phyloP scores from a whole-genome alignment of 2,797 vertebrate species.

The Phylloscopus collybita region DNA sequence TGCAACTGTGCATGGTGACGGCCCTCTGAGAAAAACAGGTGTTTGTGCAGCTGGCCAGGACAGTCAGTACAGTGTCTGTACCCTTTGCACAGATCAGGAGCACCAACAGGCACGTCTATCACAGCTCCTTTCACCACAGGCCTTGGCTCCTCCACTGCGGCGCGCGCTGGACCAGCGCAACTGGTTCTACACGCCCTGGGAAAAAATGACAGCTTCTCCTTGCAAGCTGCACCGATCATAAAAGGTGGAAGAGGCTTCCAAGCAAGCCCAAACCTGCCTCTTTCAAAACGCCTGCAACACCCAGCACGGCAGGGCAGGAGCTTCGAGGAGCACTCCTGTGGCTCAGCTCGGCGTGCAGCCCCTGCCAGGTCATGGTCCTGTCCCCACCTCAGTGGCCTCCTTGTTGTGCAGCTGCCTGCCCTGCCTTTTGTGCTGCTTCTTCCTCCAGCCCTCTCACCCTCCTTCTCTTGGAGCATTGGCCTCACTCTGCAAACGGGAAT shows the following conservation, averaged over 20 bases:
- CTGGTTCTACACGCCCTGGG: conserved; percentile 80
- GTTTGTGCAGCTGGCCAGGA: neutral
- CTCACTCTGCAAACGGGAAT: neutral
- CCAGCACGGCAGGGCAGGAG: neutral
- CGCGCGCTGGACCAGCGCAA: conserved; percentile 64
- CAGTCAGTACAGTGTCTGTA: neutral
- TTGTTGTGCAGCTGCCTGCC: neutral
- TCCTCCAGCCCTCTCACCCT: neutral
- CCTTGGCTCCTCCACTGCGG: neutral
- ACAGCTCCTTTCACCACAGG: conserved; percentile 1
- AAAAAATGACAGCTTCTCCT: conserved; percentile 75
- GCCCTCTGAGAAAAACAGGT: neutral
- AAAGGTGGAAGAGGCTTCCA: conserved; percentile 55
- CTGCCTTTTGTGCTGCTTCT: neutral
- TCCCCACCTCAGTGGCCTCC: neutral
- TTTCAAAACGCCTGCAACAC: conserved; percentile 24
- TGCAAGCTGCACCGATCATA: conserved; percentile 45
- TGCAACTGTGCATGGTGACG: fast-evolving
- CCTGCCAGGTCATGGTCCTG: neutral
- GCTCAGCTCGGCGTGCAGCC: neutral
- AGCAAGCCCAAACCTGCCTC: conserved; percentile 72
- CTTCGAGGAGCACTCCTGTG: neutral
- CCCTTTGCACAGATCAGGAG: conserved; percentile 43
- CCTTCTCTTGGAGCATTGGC: neutral
- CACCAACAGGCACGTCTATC: neutral